Evolutionary conservation across 2,888 invertebrate genomes (phyloP), one percentile per base, ranked within the genome.

Genomic region (Drosophila formosana): DNA sequence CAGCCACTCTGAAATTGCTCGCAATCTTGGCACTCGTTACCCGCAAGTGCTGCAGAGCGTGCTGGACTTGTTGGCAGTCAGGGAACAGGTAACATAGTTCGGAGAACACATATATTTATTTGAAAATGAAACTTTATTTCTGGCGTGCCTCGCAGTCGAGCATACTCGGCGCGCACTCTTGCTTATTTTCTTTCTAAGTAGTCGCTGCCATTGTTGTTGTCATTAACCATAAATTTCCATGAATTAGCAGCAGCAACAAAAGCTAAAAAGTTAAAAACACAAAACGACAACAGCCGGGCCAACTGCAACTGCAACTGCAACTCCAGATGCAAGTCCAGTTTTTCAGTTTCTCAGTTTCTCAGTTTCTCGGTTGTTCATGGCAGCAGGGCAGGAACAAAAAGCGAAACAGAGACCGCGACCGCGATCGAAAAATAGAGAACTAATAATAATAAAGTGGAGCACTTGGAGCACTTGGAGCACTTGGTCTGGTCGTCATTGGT

Each of bases 201-300:
- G 41, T 49, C 45, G 47, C 43, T 58, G 52, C 43, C 52, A 49
- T 57, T 67, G 66, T 61, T 53, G 46, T 67, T 47, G 61, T 55
- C 66, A 76, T 76, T 60, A 72, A 69, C 66, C 80, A 80, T 67
- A 49, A 76, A 81, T 81, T 79, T 79, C 81, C 62, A 63, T 66
- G 78, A 77, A 78, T 61, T 70, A 64, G 52, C 60, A 51, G 66
- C 72, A 60, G 7, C 64, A 55, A 8, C 34, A 52, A 52, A 28
- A 11, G 23, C n/a, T n/a, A 11, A n/a, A 55, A 57, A 18, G 18
- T 3, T 18, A 1, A 56, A 55, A 50, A 28, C 23, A 5, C 45
- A 45, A 45, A 18, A 2, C 23, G 25, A n/a, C 26, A 11, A n/a
- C 37, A 25, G 26, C 25, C 25, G 11, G 26, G 25, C 25, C 58